Base-by-base conservation (phyloP, 2,797 vertebrate species). In the Lophius americanus region DNA sequence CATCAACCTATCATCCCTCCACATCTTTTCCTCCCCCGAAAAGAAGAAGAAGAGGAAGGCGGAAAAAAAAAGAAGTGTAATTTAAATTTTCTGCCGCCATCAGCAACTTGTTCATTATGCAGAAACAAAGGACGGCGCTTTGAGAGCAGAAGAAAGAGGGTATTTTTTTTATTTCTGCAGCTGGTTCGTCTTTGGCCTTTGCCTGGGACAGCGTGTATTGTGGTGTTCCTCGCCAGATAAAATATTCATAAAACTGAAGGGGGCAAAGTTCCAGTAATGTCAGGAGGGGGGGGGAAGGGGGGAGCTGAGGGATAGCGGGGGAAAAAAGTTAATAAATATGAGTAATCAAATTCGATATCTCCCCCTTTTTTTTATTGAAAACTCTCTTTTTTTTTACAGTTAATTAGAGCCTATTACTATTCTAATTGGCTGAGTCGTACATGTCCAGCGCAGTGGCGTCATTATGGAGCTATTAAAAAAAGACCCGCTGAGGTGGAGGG, bases 401-500 rank as follows among this genome's bases (percentile, higher is more conserved):
- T 98, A 97, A 98, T 98, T 98, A 98, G 96, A 96, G 93, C 94
- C 95, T 95, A 92, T 95, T 95, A 93, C 95, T 96, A 96, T 95
- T 96, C 92, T 94, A 97, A 97, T 97, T 98, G 95, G 93, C 93
- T 94, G 93, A 89, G 88, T 90, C 94, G 93, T 96, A 95, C 94
- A 92, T 93, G 96, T 96, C 85, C 91, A 94, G 92, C 92, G 88
- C 86, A 68, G 85, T 76, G 53, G 88, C 77, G 78, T 90, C 85
- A 89, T 94, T 93, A 92, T 82, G 80, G 85, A 92, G 91, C 90
- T 86, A 94, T 94, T 94, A 93, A 94, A 92, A 44, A 88, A 84
- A 88, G 86, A 91, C 78, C 83, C 91, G 88, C 87, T 67, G 82
- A 91, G 89, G 89, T 80, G 78, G 75, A 75, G 75, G 84, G 82